Evolutionary conservation across 1,140 invertebrate genomes (phyloP).

Genomic region (Cyclina sinensis): DNA sequence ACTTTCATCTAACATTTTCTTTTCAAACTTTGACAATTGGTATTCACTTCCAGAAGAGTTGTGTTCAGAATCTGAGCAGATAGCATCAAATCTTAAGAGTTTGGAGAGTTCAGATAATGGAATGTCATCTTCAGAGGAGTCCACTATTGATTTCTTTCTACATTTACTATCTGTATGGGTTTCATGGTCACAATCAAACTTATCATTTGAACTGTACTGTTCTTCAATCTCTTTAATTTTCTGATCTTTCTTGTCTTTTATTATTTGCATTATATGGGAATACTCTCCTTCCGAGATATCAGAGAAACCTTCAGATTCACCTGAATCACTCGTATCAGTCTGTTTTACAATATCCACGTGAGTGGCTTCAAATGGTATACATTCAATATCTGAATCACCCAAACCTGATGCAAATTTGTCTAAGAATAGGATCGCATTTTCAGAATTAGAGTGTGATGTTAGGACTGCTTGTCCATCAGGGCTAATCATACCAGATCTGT

Average conservation of each 20-base stretch:
- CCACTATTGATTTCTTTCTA: not conserved
- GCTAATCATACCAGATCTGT: not conserved
- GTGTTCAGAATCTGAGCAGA: not conserved
- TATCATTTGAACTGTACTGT: not conserved
- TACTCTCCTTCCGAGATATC: slow-evolving; percentile 15
- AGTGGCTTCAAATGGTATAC: not conserved
- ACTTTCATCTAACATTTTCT: not conserved
- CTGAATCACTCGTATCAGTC: not conserved
- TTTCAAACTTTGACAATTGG: not conserved
- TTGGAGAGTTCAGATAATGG: slow-evolving; percentile 7
- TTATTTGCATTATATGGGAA: not conserved
- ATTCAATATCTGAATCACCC: not conserved
- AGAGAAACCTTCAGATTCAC: slow-evolving; percentile 29
- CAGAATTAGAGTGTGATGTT: not conserved
- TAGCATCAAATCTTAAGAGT: not conserved
- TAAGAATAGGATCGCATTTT: not conserved
- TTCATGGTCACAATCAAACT: not conserved
- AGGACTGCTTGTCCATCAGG: not conserved
- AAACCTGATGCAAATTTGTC: not conserved
- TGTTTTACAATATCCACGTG: not conserved
- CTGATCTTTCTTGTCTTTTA: not conserved
- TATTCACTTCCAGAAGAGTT: slow-evolving; percentile 3
- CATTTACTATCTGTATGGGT: not conserved
- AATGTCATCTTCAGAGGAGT: slow-evolving; percentile 3
- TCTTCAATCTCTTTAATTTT: slow-evolving; percentile 23